A percentile compares a stretch with the other conserved stretches of the same genome.
Evolutionary conservation across 1,140 invertebrate genomes (phyloP).

Genomic region (Heliconius himera): DNA sequence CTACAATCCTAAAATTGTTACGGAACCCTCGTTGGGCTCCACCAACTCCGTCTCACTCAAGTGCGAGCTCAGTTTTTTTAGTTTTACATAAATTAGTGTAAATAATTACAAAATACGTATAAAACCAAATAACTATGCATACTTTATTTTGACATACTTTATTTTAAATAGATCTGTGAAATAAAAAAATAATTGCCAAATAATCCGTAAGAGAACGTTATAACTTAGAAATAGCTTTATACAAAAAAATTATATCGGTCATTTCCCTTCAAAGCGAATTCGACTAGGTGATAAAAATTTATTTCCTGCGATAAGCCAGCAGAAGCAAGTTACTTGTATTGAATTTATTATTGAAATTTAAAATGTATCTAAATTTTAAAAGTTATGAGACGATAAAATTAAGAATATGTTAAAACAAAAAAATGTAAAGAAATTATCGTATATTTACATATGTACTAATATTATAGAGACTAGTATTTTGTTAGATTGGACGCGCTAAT

Average conservation of each 20-base stretch:
- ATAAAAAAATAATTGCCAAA: not conserved
- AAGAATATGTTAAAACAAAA: not conserved
- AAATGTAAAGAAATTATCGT: not conserved
- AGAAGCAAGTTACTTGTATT: not conserved
- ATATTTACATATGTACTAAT: too few relatives aligned
- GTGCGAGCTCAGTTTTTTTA: too few relatives aligned
- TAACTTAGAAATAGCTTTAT: not conserved
- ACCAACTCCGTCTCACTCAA: too few relatives aligned
- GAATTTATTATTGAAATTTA: not conserved
- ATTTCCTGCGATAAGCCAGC: conserved; percentile 11
- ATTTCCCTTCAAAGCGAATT: conserved; percentile 16
- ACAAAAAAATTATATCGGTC: conserved; percentile 20
- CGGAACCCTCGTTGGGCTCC: too few relatives aligned
- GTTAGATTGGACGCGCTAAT: too few relatives aligned
- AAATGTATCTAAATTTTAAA: not conserved
- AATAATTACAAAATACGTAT: not conserved
- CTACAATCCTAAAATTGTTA: too few relatives aligned
- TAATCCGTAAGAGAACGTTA: not conserved
- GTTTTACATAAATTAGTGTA: too few relatives aligned
- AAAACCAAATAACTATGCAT: not conserved
- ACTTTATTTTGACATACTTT: not conserved
- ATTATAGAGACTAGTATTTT: too few relatives aligned
- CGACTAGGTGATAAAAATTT: conserved; percentile 18
- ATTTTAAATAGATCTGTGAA: not conserved
- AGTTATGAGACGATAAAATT: too few relatives aligned